Base-by-base conservation (phyloP, 1,140 invertebrate genomes). In the Ceratina japonica region DNA sequence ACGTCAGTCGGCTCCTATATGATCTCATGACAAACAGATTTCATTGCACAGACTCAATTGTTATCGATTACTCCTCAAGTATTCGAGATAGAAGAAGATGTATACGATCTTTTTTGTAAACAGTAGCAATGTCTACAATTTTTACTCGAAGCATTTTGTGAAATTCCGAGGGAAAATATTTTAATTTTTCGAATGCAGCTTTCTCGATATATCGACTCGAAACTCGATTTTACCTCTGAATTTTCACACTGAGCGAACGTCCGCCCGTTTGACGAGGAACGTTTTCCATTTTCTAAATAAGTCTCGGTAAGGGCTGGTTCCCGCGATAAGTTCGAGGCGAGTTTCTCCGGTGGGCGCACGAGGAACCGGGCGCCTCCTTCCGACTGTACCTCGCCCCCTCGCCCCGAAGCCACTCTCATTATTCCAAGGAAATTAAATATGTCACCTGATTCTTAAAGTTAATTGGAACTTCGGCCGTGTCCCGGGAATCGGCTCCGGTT, bases 361-460 rank as follows among this genome's bases (percentile, higher is more conserved):
- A 77, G 76, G 82, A 61, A 84, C 66, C 80, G 85, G 82, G 78
- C 79, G 86, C 80, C 86, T 84, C 83, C 88, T 90, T 90, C 89
- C 89, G 89, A 79, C 84, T 86, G 83, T 89, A 87, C 88, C 85
- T 87, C 86, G 76, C 83, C 87, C n/a, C n/a, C 88, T 88, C 82
- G 69, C 80, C 75, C 78, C 77, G 75, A 86, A 86, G 76, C 87
- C 81, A 88, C 89, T 90, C 89, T 89, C 89, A 89, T 89, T 90
- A 89, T 89, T 87, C 86, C 80, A 65, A 89, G 89, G 89, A 90
- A 91, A 91, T 91, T 91, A 91, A 91, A 91, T 90, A 90, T 89
- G 90, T 90, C 90, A 87, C 90, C 88, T 89, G 88, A 89, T 90
- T 90, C 90, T 90, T 91, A 87, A 91, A 89, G 83, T 89, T 90